Conservation (phyloP, 92 coral and sea anemone genomes). For the Porites cylindrica region DNA sequence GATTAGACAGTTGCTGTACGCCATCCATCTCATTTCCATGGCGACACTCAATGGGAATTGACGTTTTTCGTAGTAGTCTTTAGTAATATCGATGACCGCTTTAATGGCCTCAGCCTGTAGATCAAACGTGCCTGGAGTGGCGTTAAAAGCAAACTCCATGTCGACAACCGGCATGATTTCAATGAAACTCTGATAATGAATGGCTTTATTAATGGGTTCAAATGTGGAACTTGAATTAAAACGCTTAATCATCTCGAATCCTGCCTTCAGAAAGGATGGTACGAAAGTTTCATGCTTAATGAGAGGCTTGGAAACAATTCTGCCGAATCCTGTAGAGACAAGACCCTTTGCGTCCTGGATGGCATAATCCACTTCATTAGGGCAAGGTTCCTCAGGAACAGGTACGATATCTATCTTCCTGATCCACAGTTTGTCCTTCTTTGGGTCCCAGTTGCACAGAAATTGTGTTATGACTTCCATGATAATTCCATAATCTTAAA, state of each 20-base stretch:
- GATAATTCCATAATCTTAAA: too few relatives aligned
- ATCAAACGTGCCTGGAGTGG: constrained; percentile 38
- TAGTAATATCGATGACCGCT: constrained; percentile 44
- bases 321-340: constrained; percentile 28
- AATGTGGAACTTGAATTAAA: constrained; percentile 34
- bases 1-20: constrained; percentile 52
- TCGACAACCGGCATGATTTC: constrained; percentile 72
- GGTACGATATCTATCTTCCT: constrained; percentile 54
- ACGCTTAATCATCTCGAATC: constrained; percentile 52
- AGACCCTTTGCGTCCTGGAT: constrained; percentile 32
- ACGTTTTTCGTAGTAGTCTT: background rate
- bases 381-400: constrained; percentile 54
- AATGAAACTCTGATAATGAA: constrained; percentile 74
- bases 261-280: constrained; percentile 76
- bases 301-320: constrained; percentile 35
- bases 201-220: constrained; percentile 72
- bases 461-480: background rate
- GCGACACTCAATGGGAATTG: constrained; percentile 69
- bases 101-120: constrained; percentile 56
- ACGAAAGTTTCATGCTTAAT: constrained; percentile 42
- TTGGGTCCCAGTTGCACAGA: constrained; percentile 33
- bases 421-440: constrained; percentile 66
- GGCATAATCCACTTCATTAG: constrained; percentile 49
- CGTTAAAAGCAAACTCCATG: constrained; percentile 74
- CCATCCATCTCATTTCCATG: constrained; percentile 79